Base-by-base conservation (phyloP, 2,797 vertebrate genomes). In the Muscicapa comitata region DNA sequence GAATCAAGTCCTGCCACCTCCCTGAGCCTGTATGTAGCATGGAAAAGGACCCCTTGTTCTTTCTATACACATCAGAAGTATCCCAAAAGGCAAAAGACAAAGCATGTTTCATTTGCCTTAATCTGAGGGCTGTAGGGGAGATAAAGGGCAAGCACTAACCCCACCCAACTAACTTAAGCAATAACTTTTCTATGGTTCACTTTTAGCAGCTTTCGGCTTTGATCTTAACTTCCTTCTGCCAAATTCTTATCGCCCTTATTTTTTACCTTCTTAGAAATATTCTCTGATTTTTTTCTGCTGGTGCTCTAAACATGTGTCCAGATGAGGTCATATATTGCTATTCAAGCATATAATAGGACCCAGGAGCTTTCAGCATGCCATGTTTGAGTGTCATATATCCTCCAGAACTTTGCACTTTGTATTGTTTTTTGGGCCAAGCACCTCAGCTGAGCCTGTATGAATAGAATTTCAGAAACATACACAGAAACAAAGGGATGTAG, bases 401-500 rank as follows among this genome's bases (percentile, higher is more conserved):
- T 90, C n/a, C 1, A 1, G 40, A 90, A 81, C 78, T 78, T 79
- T 82, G 31, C 17, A 48, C 23, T 79, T 93, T 73, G 37, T 86
- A 29, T 51, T 84, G 59, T 21, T 91, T 90, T 86, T 38, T 31
- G 29, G 48, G 66, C 59, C 55, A 72, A 63, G 25, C 16, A 58
- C 59, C 53, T 94, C 1, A 0, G 54, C 23, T 81, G 40, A 75
- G 61, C 29, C 33, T 54, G 3, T 75, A n/a, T 18, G 37, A 45
- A 11, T 61, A 47, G 50, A 86, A 93, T 89, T 86, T 91, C 85
- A 76, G 67, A 84, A 75, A 79, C 57, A 83, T 67, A 54, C 48
- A 54, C 12, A 55, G 42, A 82, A 95, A 93, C 38, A 94, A 93
- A 92, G n/a, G 45, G 85, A 90, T 57, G 45, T 25, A 85, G 72